These are phyloP conservation scores for Aegotheles bennettii DNA, from an alignment of 2,113 vertebrate species.

Conservation along the genomic window DNA sequence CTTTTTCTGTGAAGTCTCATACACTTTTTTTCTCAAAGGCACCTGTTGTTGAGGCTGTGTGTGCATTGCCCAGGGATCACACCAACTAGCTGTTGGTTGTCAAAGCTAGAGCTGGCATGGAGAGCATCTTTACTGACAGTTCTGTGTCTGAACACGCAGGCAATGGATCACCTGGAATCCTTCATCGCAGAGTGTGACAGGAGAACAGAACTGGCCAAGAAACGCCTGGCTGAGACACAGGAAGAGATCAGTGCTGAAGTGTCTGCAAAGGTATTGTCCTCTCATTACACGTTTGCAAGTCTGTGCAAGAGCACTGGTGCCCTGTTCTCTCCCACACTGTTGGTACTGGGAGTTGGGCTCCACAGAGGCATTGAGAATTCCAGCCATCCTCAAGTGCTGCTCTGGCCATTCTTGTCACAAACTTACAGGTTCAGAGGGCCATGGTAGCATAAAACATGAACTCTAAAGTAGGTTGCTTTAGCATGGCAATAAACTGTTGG, in stretches of 20 bases:
- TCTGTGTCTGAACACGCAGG: conserved; percentile 72
- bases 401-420: not conserved
- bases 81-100: not conserved
- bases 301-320: not conserved
- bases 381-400: not conserved
- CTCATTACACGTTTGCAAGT: not conserved
- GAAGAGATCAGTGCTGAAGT: conserved; percentile 99
- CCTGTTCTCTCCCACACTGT: not conserved
- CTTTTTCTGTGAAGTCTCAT: not conserved
- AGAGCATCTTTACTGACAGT: not conserved
- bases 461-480: not conserved
- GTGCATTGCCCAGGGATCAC: not conserved
- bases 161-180: conserved; percentile 95
- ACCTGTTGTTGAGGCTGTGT: not conserved
- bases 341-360: not conserved
- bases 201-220: conserved; percentile 96
- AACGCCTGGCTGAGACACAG: conserved; percentile 95
- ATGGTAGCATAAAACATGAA: accelerated
- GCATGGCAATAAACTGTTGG: not conserved
- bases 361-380: not conserved
- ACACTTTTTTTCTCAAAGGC: not conserved
- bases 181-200: conserved; percentile 97
- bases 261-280: conserved; percentile 86
- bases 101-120: not conserved
- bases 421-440: not conserved